These are phyloP conservation scores for Drosophila sturtevanti DNA, from an alignment of 1,140 invertebrate genomes.

Conservation along the genomic window DNA sequence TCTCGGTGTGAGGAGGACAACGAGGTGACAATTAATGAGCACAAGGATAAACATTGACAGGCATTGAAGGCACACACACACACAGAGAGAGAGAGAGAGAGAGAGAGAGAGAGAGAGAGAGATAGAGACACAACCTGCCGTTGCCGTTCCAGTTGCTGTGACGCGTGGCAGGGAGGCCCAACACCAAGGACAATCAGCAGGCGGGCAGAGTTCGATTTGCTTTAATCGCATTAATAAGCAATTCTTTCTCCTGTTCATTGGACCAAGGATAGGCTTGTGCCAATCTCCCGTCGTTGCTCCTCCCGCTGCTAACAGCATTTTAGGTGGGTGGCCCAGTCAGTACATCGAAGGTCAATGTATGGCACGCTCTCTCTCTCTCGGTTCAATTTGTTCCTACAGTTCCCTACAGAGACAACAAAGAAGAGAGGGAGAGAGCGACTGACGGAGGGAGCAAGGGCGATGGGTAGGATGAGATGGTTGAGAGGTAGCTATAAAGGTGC, in stretches of 20 bases:
- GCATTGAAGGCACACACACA: conserved; percentile 34
- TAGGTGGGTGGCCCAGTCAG: conserved; percentile 45
- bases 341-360: conserved; percentile 41
- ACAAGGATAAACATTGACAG: conserved; percentile 46
- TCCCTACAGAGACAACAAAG: conserved; percentile 17
- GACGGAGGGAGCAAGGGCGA: not conserved
- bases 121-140: conserved; percentile 33
- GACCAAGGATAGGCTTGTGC: conserved; percentile 48
- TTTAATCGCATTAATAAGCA: conserved; percentile 60
- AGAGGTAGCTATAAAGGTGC: conserved; percentile 1
- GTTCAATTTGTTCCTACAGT: conserved; percentile 23
- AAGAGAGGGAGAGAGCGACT: not conserved
- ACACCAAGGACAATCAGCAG: conserved; percentile 7
- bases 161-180: conserved; percentile 35
- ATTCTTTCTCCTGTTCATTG: not conserved
- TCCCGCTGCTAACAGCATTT: not conserved
- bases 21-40: conserved; percentile 72
- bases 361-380: conserved; percentile 17
- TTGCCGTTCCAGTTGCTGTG: not conserved
- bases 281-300: conserved; percentile 36
- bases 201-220: conserved; percentile 27
- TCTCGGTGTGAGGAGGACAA: not conserved
- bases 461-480: too few relatives aligned
- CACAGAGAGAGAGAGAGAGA: conserved; percentile 11
- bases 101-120: conserved; percentile 11